phyloP scores from a whole-genome alignment of 2,113 vertebrate species.

The Sclerurus mexicanus region DNA sequence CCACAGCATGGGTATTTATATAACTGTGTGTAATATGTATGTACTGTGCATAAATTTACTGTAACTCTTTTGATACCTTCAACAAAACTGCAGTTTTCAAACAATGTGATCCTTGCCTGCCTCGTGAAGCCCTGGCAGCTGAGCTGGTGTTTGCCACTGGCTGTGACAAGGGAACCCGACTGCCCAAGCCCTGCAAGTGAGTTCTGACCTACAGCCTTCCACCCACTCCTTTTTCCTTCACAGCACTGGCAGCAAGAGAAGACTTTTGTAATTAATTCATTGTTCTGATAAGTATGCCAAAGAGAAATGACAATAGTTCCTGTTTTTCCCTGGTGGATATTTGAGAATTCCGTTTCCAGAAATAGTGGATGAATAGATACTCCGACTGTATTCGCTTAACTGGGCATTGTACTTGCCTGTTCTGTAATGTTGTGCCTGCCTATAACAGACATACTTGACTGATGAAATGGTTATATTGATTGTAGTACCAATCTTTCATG shows the following conservation, averaged over 20 bases:
- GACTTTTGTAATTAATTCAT: conserved; percentile 10
- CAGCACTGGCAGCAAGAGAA: conserved; percentile 42
- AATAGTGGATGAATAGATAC: conserved; percentile 48
- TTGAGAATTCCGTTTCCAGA: conserved; percentile 43
- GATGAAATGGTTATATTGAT: conserved; percentile 52
- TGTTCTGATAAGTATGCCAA: conserved; percentile 64
- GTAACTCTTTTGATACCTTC: conserved; percentile 55
- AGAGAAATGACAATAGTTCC: conserved; percentile 50
- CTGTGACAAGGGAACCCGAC: not conserved
- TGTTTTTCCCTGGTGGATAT: conserved; percentile 48
- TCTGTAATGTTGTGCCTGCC: conserved; percentile 63
- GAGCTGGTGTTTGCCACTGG: not conserved
- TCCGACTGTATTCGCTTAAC: conserved; percentile 18
- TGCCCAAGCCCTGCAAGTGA: not conserved
- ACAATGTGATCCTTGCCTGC: conserved; percentile 16
- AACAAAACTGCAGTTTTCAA: conserved; percentile 2
- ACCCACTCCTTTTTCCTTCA: not conserved
- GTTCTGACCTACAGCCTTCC: not conserved
- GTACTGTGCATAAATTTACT: conserved; percentile 64
- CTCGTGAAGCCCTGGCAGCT: conserved; percentile 15
- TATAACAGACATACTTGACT: conserved; percentile 65
- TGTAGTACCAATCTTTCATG: conserved; percentile 55
- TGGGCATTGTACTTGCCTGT: conserved; percentile 51
- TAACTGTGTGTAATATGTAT: conserved; percentile 57
- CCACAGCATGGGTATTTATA: conserved; percentile 61